These are phyloP conservation scores for Scaptomyza graminum DNA, from an alignment of 1,140 invertebrate species.

Conservation along the genomic window DNA sequence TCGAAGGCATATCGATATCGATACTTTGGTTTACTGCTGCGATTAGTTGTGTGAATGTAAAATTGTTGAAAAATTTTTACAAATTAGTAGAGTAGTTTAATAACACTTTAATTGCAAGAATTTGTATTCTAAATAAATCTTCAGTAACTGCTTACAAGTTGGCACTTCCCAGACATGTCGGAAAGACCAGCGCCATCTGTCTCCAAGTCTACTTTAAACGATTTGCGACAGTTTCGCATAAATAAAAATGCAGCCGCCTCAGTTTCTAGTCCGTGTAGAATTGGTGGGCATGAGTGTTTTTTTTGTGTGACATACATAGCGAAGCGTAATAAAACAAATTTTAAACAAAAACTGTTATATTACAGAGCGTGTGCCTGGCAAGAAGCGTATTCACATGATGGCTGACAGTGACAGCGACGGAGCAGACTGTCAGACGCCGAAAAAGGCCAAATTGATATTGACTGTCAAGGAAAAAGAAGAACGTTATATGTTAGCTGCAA, in stretches of 20 bases:
- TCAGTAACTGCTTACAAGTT: slow-evolving; percentile 25
- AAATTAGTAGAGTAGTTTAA: slow-evolving; percentile 23
- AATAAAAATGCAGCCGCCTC: slow-evolving; percentile 61
- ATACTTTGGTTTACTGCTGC: slow-evolving; percentile 12
- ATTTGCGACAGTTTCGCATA: slow-evolving; percentile 81
- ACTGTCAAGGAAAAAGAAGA: slow-evolving; percentile 80
- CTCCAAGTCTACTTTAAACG: slow-evolving; percentile 69
- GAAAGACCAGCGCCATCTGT: slow-evolving; percentile 61
- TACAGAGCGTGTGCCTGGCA: slow-evolving; percentile 77
- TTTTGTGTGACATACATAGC: slow-evolving; percentile 5
- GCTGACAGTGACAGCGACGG: slow-evolving; percentile 79
- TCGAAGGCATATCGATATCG: slow-evolving; percentile 15
- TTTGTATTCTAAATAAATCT: slow-evolving; percentile 53
- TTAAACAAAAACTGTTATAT: slow-evolving; percentile 15
- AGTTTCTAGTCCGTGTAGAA: slow-evolving; percentile 48
- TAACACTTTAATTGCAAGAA: slow-evolving; percentile 39
- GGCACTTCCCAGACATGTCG: slow-evolving; percentile 56
- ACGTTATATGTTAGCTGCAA: slow-evolving; percentile 75
- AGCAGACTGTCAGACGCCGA: slow-evolving; percentile 60
- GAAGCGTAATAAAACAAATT: neutral
- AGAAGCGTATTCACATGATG: slow-evolving; percentile 79
- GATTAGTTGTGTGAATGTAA: slow-evolving; percentile 33
- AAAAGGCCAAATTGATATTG: slow-evolving; percentile 69
- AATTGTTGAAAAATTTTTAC: slow-evolving; percentile 34
- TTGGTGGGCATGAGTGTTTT: slow-evolving; percentile 54